phyloP scores from a whole-genome alignment of 2,888 invertebrate species.

The Acanthacorydalis orientalis region DNA sequence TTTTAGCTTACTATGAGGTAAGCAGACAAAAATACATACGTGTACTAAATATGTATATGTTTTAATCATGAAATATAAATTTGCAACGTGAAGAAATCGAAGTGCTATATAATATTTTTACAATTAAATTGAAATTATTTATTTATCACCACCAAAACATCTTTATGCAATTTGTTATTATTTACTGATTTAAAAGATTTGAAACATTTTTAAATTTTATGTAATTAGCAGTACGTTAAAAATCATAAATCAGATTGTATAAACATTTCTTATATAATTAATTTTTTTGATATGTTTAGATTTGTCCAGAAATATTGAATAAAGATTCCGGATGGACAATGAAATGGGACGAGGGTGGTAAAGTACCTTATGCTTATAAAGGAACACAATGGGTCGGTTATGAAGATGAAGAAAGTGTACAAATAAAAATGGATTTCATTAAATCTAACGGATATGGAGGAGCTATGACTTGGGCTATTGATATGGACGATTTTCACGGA shows the following conservation, averaged over 20 bases:
- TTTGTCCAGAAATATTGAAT: conserved; percentile 57
- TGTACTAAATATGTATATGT: neutral
- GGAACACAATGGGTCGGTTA: conserved; percentile 84
- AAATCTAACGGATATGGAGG: conserved; percentile 68
- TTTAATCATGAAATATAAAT: neutral
- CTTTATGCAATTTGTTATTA: no score
- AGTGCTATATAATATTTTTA: conserved; percentile 3
- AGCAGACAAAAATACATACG: conserved; percentile 8
- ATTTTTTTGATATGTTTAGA: conserved; percentile 36
- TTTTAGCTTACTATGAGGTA: conserved; percentile 75
- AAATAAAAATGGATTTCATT: conserved; percentile 82
- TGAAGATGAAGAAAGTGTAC: conserved; percentile 62
- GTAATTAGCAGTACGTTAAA: no score
- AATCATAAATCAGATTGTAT: no score
- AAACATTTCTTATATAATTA: no score
- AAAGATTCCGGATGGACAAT: conserved; percentile 61
- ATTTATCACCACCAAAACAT: no score
- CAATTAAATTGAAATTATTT: no score
- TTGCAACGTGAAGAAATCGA: neutral
- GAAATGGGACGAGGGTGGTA: conserved; percentile 68
- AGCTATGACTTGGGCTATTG: conserved; percentile 86
- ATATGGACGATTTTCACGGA: conserved; percentile 81
- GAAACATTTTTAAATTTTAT: no score
- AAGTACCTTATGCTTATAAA: conserved; percentile 72
- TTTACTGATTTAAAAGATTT: no score